Percentiles rank a stretch among this genome's conserved stretches.
Evolutionary conservation across 2,888 invertebrate species (phyloP).

Genomic region (Agrilus mali): DNA sequence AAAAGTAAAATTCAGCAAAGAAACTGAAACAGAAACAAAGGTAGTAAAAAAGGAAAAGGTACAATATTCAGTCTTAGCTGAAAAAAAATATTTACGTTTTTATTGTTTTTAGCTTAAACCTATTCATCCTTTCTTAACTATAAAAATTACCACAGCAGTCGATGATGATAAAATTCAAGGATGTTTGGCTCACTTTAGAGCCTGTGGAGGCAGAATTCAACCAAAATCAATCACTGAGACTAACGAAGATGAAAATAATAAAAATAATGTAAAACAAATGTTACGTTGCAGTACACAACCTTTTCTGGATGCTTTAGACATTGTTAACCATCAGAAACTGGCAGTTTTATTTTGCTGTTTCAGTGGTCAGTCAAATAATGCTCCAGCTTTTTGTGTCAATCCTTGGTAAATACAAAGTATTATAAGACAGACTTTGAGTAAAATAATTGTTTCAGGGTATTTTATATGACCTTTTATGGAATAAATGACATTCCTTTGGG

Average conservation of each 20-base stretch:
- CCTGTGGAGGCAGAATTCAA: slow-evolving; percentile 61
- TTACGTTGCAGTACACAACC: slow-evolving; percentile 19
- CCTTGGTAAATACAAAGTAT: slow-evolving; percentile 57
- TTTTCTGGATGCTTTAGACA: slow-evolving; percentile 57
- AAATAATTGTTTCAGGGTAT: slow-evolving; percentile 45
- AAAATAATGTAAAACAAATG: slow-evolving; percentile 12
- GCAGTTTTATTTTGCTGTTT: slow-evolving; percentile 85
- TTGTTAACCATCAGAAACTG: slow-evolving; percentile 73
- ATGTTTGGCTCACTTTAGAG: slow-evolving; percentile 73
- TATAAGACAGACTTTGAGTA: slow-evolving; percentile 4
- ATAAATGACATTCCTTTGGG: slow-evolving; percentile 91
- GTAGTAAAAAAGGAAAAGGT: slow-evolving; percentile 5
- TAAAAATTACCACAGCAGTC: slow-evolving; percentile 52
- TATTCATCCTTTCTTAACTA: slow-evolving; percentile 60
- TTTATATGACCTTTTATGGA: slow-evolving; percentile 92
- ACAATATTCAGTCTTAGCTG: slow-evolving; percentile 10
- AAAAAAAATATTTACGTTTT: slow-evolving; percentile 3
- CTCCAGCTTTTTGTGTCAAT: slow-evolving; percentile 80
- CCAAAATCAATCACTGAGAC: slow-evolving; percentile 17
- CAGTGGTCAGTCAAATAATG: slow-evolving; percentile 59
- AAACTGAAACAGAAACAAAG: slow-evolving; percentile 10
- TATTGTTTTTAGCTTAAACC: slow-evolving; percentile 35
- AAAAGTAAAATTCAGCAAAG: slow-evolving; percentile 17
- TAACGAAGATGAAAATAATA: slow-evolving; percentile 4
- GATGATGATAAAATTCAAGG: slow-evolving; percentile 56